Base-by-base conservation (phyloP, 2,888 invertebrate species). In the Leptopterna dolabrata region DNA sequence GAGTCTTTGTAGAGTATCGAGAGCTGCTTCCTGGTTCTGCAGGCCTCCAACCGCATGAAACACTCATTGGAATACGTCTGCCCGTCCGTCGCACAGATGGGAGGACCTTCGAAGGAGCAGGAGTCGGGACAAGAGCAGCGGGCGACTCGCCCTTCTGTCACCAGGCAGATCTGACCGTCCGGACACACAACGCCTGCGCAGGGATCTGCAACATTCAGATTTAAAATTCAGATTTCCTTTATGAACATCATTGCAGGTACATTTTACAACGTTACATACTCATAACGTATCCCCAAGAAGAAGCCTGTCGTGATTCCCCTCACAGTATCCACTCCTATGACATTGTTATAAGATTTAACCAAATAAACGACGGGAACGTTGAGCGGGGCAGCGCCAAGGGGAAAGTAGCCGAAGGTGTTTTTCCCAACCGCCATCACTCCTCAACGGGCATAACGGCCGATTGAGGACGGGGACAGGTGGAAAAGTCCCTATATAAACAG, bases 1-100 rank as follows among this genome's bases (percentile, higher is more conserved):
- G 95, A 95, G 89, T 97, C 97, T 89, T 95, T 93, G 92, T 96
- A 96, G 90, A 96, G 95, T 89, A 96, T 96, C 89, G 95, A 94
- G 45, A 97, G 94, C 89, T 94, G 94, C 90, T 95, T 95, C 90
- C 95, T 92, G 29, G 95, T 93, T 86, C 95, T 93, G 92, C 98
- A 98, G 1, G 96, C 95, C 91, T 96, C 95, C 90, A 95, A 94
- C 86, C 95, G 93, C 89, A 97, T 93, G 88, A 95, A 94, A 91
- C 97, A 98, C 91, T 96, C 96, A 91, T 96, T 97, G 80, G 95
- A 93, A 91, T 96, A 96, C 87, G 96, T 96, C 91, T 94, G 95
- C 89, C 95, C 96, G 91, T 96, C 96, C 87, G 95, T 96, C 73
- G 95, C 96, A 91, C 96, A 96, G 85, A 96, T 94, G 11, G 96